Base-by-base conservation (phyloP, 2,797 vertebrate genomes). In the Gymnothorax javanicus region DNA sequence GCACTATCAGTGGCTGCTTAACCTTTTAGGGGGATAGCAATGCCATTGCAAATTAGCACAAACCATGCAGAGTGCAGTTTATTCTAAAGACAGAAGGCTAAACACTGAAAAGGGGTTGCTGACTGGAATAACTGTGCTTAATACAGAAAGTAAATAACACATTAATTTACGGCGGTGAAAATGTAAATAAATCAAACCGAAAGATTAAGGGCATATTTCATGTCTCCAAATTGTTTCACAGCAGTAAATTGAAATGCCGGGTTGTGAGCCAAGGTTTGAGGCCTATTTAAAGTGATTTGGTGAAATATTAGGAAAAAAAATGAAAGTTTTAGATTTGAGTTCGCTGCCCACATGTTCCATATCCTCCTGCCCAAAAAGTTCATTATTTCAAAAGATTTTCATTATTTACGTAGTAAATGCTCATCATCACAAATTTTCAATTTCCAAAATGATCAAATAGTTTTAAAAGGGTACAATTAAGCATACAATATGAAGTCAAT, bases 251-350 rank as follows among this genome's bases (percentile, higher is more conserved):
- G 71, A 82, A 86, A 91, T 89, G 84, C 91, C 92, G 91, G 90
- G 94, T 92, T 96, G 94, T 94, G 94, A 93, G 95, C 94, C 95
- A 95, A 93, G 93, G 96, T 95, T 94, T 91, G 6, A 91, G 91
- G 86, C 85, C 88, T 43, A 91, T 92, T 93, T 91, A 94, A 94
- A 96, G 94, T 94, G 92, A 89, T 91, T 43, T 43, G 33, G 33
- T 1, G 33, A 43, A 43, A 43, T 43, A 43, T 43, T 43, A 43
- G 33, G 33, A 43, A 43, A 43, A 43, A 43, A 43, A 43, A 43
- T 43, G 2, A 43, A 43, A 2, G 33, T 43, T 43, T 43, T 43
- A 43, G 33, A 43, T 43, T 43, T 43, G 33, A 43, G 33, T 43
- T 43, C 2, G 33, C 33, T 43, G 33, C 33, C 33, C 33, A 43